These are phyloP conservation scores for Heliconius hewitsoni DNA, from an alignment of 1,140 invertebrate genomes.

Conservation along the genomic window DNA sequence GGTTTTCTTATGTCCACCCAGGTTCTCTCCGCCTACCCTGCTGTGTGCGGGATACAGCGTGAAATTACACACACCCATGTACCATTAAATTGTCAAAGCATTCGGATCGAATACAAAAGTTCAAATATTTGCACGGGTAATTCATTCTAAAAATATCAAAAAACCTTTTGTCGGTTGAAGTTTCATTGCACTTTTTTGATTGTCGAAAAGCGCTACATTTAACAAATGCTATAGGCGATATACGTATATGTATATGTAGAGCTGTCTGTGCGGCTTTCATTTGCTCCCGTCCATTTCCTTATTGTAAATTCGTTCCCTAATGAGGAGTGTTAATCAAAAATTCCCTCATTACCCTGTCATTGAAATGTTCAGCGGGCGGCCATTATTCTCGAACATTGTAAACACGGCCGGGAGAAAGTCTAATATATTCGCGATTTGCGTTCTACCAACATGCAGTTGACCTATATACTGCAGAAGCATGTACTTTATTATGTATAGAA, in stretches of 20 bases:
- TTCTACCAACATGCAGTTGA: conserved; percentile 42
- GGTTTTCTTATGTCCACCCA: too few species aligned
- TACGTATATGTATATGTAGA: background rate
- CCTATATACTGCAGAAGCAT: conserved; percentile 50
- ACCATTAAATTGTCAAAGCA: background rate
- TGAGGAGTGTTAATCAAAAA: conserved; percentile 35
- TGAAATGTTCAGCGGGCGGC: conserved; percentile 28
- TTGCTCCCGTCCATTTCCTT: conserved; percentile 8
- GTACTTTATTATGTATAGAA: conserved; percentile 50
- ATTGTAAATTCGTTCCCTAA: conserved; percentile 22
- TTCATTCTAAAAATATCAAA: background rate
- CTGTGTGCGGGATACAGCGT: too few species aligned
- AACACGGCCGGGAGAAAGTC: conserved; percentile 33
- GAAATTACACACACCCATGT: background rate
- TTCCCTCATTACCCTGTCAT: conserved; percentile 27
- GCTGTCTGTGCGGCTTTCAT: background rate
- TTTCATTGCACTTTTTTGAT: background rate
- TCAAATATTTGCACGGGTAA: background rate
- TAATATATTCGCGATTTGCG: conserved; percentile 45
- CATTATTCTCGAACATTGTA: conserved; percentile 37
- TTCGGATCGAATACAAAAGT: background rate
- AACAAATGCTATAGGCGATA: background rate
- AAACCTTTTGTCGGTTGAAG: conserved; percentile 3
- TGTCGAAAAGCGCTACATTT: background rate
- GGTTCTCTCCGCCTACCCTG: too few species aligned